phyloP scores from a whole-genome alignment of 2,113 vertebrate species.

The Poecile atricapillus region DNA sequence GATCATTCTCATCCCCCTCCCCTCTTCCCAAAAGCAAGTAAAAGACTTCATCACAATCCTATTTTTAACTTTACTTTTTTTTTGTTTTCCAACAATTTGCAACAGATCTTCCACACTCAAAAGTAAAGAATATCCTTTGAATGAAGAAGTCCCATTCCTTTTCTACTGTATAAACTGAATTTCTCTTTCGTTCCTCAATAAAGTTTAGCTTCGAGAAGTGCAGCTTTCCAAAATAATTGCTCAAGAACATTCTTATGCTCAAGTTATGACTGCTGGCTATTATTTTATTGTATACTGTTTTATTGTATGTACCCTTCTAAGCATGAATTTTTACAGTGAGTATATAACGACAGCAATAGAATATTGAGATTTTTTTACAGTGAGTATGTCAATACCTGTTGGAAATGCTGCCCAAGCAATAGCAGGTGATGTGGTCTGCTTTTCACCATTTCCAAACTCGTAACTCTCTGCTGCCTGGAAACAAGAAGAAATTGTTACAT shows the following conservation, averaged over 20 bases:
- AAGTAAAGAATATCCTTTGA: background rate
- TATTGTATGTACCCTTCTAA: background rate
- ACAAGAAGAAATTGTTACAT: background rate
- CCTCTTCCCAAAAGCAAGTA: background rate
- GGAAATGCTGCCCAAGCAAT: conserved; percentile 82
- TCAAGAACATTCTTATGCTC: background rate
- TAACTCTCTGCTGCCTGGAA: conserved; percentile 78
- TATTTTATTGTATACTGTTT: background rate
- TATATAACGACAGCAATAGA: background rate
- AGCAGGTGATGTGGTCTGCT: conserved; percentile 73
- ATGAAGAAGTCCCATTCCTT: background rate
- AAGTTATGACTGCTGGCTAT: background rate
- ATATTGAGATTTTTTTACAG: background rate
- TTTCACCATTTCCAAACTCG: conserved; percentile 69
- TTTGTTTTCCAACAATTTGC: background rate
- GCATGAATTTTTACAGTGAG: background rate
- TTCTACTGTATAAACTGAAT: background rate
- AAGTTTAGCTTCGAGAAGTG: background rate
- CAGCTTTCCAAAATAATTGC: background rate
- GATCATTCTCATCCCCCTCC: background rate
- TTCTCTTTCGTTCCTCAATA: background rate
- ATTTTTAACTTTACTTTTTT: background rate
- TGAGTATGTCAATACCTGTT: conserved; percentile 62
- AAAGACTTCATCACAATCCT: background rate
- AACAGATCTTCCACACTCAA: background rate